phyloP scores from a whole-genome alignment of 2,113 vertebrate species.

The Dicentrarchus labrax region DNA sequence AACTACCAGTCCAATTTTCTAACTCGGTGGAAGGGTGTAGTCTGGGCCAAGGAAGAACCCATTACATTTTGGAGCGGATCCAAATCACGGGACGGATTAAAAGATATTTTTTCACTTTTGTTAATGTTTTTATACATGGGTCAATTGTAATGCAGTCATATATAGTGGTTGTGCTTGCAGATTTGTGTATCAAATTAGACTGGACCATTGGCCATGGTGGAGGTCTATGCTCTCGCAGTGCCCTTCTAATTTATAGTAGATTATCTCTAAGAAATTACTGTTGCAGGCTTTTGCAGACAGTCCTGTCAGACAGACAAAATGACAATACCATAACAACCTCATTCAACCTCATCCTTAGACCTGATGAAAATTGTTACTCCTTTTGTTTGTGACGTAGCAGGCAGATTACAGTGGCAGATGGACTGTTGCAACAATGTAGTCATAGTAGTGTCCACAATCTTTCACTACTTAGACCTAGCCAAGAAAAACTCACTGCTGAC shows the following conservation, averaged over 20 bases:
- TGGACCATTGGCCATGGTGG: too few relatives aligned
- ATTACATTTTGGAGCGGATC: too few relatives aligned
- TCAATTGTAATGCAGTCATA: too few relatives aligned
- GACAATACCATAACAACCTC: not conserved
- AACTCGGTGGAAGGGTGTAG: too few relatives aligned
- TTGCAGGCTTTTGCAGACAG: not conserved
- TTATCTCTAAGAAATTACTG: conserved; percentile 17
- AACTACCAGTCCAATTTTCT: too few relatives aligned
- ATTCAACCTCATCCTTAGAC: not conserved
- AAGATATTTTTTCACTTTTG: too few relatives aligned
- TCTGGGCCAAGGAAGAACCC: too few relatives aligned
- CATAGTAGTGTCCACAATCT: not conserved
- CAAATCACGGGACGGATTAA: too few relatives aligned
- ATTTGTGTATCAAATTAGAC: too few relatives aligned
- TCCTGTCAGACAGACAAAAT: conserved; percentile 10
- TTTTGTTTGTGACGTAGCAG: not conserved
- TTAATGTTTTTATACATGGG: too few relatives aligned
- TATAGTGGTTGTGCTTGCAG: too few relatives aligned
- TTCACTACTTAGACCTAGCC: not conserved
- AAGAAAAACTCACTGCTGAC: not conserved
- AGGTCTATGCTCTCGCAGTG: too few relatives aligned
- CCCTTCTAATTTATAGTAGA: not conserved
- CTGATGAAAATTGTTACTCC: not conserved
- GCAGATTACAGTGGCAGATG: conserved; percentile 22
- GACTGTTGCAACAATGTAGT: conserved; percentile 23